phyloP scores from a whole-genome alignment of 2,888 invertebrate species.

The Epiblema foenella region DNA sequence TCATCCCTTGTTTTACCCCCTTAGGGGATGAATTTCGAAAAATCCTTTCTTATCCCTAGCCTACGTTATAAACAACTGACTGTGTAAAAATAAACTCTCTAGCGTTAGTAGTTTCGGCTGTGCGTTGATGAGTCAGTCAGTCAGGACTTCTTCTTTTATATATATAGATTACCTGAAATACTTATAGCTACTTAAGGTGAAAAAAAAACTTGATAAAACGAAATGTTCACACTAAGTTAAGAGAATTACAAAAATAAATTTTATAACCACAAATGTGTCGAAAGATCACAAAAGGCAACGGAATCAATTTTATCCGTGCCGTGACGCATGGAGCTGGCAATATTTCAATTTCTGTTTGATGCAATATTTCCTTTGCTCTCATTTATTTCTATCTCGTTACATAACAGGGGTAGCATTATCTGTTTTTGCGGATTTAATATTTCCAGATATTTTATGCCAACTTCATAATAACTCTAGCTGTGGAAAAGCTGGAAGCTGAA shows the following conservation, averaged over 20 bases:
- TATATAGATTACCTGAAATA: too few relatives aligned
- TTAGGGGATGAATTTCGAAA: too few relatives aligned
- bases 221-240: slow-evolving; percentile 15
- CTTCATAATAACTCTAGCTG: slow-evolving; percentile 41
- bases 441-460: slow-evolving; percentile 52
- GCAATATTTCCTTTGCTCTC: slow-evolving; percentile 68
- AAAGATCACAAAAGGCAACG: slow-evolving; percentile 61
- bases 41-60: too few relatives aligned
- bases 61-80: too few relatives aligned
- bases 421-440: slow-evolving; percentile 57
- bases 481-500: slow-evolving; percentile 16
- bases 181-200: background rate
- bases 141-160: too few relatives aligned
- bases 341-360: slow-evolving; percentile 80
- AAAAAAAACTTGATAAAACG: background rate
- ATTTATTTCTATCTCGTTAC: slow-evolving; percentile 63
- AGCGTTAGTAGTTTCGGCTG: too few relatives aligned
- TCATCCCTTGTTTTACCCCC: too few relatives aligned
- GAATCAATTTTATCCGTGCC: slow-evolving; percentile 69
- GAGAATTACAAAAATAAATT: slow-evolving; percentile 49
- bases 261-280: slow-evolving; percentile 52
- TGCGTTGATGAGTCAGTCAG: too few relatives aligned
- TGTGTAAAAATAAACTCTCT: too few relatives aligned
- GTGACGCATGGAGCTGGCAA: slow-evolving; percentile 77
- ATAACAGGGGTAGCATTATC: slow-evolving; percentile 55